Conservation (phyloP, 1,140 invertebrate genomes). For the Tetramorium alpestre region DNA sequence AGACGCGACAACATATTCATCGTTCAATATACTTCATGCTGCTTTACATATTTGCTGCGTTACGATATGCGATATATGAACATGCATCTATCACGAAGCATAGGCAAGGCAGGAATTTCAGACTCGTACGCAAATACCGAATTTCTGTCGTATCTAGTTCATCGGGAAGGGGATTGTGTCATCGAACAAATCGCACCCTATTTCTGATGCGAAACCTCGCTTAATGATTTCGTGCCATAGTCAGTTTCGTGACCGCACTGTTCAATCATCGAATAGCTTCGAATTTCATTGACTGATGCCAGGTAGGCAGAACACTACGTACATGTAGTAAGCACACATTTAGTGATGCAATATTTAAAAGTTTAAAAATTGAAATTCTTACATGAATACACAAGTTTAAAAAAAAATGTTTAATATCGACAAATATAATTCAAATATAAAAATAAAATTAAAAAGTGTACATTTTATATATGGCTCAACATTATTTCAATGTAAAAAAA, state of each 20-base stretch:
- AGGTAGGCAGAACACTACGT: not conserved
- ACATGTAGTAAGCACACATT: not conserved
- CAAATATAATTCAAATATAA: not conserved
- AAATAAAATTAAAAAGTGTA: not conserved
- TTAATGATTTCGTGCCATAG: constrained; percentile 48
- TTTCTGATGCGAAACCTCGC: not conserved
- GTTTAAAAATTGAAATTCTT: not conserved
- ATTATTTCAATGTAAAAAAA: not conserved
- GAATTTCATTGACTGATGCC: constrained; percentile 47
- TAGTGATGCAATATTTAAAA: not conserved
- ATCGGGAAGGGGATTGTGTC: constrained; percentile 27
- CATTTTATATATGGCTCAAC: not conserved
- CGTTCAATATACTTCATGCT: constrained; percentile 35
- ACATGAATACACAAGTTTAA: not conserved
- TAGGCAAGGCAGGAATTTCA: constrained; percentile 8
- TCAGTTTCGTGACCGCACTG: constrained; percentile 48
- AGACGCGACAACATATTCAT: constrained; percentile 41
- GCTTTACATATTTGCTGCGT: constrained; percentile 35
- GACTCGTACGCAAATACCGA: constrained; percentile 18
- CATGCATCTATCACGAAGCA: not conserved
- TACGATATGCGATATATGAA: not conserved
- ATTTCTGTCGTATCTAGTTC: constrained; percentile 48
- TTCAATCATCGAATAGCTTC: constrained; percentile 51
- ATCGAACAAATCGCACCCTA: constrained; percentile 53
- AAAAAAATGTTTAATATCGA: not conserved